Base-by-base conservation (phyloP, 2,888 invertebrate species). In the Brachypalpus laphriformis region DNA sequence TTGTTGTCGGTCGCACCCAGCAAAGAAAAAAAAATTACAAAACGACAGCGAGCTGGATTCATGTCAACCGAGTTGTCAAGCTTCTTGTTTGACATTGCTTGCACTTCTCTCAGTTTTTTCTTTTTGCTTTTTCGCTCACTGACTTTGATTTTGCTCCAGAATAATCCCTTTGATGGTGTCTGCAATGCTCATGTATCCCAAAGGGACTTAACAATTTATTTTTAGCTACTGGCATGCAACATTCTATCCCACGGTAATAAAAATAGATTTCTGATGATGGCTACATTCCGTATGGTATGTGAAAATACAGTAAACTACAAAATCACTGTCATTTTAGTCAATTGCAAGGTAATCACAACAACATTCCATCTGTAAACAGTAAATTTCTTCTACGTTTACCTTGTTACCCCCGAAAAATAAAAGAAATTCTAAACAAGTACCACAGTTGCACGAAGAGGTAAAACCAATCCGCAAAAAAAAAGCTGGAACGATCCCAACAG, bases 21-120 rank as follows among this genome's bases (percentile, higher is more conserved):
- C 31, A 34, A 54, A 9, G 6, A 22, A 16, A 63, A 40, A 18
- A 63, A 37, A 16, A 56, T 5, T 56, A 42, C 25, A 82, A 61
- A 56, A 59, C 63, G 70, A 63, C n/a, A 37, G 66, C 76, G 76
- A 49, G 51, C 70, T 80, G 83, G 74, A 80, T 83, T 80, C 74
- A 75, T 80, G 83, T 83, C 83, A 83, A 65, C 80, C 80, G 63
- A 83, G 74, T 83, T 83, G 83, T 83, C 80, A 83, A 65, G 83
- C 74, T 80, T 74, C 83, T 83, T 83, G 83, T 83, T 83, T 83
- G 83, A 83, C 83, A 83, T 83, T 80, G 83, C 83, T 74, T 83
- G 83, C 83, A 80, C 68, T 80, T 80, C 74, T 74, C 37, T 45
- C 3, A 45, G 9, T 25, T 49, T 47, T 57, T 22, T 65, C 3